These are phyloP conservation scores for Machimus atricapillus DNA, from an alignment of 2,888 invertebrate species.

Conservation along the genomic window DNA sequence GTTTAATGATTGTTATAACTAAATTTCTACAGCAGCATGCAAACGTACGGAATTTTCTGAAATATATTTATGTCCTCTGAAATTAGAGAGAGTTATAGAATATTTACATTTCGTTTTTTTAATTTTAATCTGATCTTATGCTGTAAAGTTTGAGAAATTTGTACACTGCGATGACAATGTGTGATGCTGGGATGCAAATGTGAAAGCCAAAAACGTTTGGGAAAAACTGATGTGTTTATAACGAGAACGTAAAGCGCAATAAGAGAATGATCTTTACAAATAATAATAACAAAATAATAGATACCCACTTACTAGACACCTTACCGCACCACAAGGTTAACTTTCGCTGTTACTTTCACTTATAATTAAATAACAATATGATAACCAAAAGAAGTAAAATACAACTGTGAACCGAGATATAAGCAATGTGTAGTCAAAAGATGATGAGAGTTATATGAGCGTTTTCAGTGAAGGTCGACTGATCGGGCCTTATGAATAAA, in stretches of 20 bases:
- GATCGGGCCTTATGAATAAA: background rate
- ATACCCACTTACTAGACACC: background rate
- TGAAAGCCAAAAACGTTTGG: constrained; percentile 20
- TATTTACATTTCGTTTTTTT: background rate
- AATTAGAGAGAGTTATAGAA: background rate
- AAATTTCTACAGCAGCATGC: background rate
- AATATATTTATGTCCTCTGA: background rate
- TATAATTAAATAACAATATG: constrained; percentile 35
- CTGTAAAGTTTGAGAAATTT: constrained; percentile 5
- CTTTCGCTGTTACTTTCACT: constrained; percentile 18
- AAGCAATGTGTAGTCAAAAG: constrained; percentile 8
- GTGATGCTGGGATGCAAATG: constrained; percentile 33
- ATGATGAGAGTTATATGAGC: constrained; percentile 38
- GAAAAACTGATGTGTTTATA: background rate
- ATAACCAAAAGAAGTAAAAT: constrained; percentile 10
- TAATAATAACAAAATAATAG: constrained; percentile 4
- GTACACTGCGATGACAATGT: constrained; percentile 19
- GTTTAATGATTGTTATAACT: background rate
- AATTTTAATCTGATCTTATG: constrained; percentile 4
- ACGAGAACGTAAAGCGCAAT: background rate
- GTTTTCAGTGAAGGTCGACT: constrained; percentile 37
- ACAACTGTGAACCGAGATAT: background rate
- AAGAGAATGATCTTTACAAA: background rate
- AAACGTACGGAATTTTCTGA: background rate
- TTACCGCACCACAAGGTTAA: constrained; percentile 37